A percentile compares a stretch with the other conserved stretches of the same genome.
These are phyloP conservation scores for Lepidothrix coronata DNA, from an alignment of 2,113 vertebrate genomes.

Conservation along the genomic window DNA sequence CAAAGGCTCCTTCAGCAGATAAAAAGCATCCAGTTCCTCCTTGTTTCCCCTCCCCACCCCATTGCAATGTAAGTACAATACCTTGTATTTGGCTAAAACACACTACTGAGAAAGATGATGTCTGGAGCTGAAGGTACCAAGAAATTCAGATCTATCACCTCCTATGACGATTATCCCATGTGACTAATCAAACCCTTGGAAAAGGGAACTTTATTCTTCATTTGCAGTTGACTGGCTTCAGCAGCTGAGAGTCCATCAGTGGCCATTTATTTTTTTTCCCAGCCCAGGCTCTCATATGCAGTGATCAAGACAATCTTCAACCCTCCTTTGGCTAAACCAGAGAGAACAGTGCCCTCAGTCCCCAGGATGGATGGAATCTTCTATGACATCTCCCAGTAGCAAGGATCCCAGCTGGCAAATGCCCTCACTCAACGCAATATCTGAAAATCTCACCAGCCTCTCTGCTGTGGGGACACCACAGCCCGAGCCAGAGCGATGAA, in stretches of 20 bases:
- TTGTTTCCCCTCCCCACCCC: not conserved
- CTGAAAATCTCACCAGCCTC: not conserved
- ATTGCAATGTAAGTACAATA: fast-evolving
- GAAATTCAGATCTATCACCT: not conserved
- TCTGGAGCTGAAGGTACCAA: not conserved
- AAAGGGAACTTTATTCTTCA: not conserved
- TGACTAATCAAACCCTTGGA: not conserved
- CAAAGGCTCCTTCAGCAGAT: not conserved
- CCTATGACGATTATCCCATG: fast-evolving
- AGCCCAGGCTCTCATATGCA: not conserved
- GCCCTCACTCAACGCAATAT: not conserved
- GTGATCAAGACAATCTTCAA: not conserved
- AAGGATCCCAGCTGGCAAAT: not conserved
- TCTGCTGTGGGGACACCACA: not conserved
- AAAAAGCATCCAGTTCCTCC: not conserved
- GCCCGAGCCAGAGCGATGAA: not conserved
- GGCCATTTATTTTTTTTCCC: not conserved
- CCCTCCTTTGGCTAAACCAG: not conserved
- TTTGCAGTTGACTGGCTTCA: not conserved
- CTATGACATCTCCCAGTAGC: not conserved
- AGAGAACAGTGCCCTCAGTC: not conserved
- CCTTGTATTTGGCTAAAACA: not conserved
- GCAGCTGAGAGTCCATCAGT: not conserved
- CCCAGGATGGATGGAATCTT: not conserved
- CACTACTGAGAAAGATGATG: fast-evolving